phyloP scores from a whole-genome alignment of 2,113 vertebrate species.

The Clarias magur region DNA sequence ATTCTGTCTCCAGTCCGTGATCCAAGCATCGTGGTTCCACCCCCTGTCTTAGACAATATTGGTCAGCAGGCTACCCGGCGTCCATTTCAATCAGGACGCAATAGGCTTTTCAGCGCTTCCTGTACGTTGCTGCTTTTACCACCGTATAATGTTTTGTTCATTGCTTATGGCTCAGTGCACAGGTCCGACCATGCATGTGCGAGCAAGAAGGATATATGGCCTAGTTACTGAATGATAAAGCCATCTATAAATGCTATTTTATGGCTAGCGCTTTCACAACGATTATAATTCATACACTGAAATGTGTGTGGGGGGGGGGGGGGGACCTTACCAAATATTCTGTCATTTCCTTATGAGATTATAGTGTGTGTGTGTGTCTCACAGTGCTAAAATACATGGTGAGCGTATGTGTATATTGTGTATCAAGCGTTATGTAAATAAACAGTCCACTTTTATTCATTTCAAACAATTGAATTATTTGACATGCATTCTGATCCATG shows the following conservation, averaged over 20 bases:
- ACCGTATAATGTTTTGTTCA: not conserved
- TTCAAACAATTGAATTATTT: not conserved
- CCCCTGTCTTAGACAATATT: not conserved
- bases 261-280: not conserved
- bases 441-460: not conserved
- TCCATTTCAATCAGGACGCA: constrained; percentile 14
- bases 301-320: constrained; percentile 27
- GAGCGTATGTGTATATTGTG: constrained; percentile 8
- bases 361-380: not conserved
- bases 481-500: not conserved
- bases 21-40: not conserved
- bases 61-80: not conserved
- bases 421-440: not conserved
- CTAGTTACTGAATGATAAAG: constrained; percentile 13
- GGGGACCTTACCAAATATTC: constrained; percentile 17
- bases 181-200: not conserved
- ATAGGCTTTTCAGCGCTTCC: constrained; percentile 16
- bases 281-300: constrained; percentile 27
- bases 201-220: constrained; percentile 1
- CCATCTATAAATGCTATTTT: constrained; percentile 17
- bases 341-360: constrained; percentile 32
- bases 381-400: not conserved
- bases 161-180: not conserved
- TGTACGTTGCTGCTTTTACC: constrained; percentile 26
- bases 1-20: not conserved